These are phyloP conservation scores for Uropetala carovei DNA, from an alignment of 2,888 invertebrate genomes.

Conservation along the genomic window DNA sequence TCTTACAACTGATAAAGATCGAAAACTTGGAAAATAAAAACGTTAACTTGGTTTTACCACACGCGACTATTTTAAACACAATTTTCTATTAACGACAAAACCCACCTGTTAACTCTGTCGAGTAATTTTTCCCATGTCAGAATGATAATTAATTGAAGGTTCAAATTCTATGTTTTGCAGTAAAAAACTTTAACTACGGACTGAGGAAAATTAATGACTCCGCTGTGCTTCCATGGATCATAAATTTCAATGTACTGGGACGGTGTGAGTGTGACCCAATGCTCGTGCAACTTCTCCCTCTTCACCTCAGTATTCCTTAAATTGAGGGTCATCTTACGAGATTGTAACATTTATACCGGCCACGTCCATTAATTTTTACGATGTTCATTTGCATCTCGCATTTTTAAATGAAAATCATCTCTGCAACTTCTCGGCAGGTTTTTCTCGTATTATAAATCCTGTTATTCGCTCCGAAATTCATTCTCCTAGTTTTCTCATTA, in stretches of 20 bases:
- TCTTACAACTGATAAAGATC: no score
- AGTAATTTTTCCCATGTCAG: background rate
- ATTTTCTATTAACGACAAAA: background rate
- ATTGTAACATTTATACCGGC: background rate
- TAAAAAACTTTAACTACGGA: background rate
- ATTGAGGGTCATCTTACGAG: background rate
- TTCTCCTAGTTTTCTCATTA: background rate
- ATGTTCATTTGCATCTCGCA: background rate
- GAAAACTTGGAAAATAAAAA: background rate
- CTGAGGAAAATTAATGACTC: background rate
- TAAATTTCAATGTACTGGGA: slow-evolving; percentile 1
- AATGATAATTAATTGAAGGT: background rate
- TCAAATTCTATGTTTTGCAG: background rate
- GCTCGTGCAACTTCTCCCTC: background rate
- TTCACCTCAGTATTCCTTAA: background rate
- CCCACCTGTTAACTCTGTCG: background rate
- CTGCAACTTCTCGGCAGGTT: background rate
- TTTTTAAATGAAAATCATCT: background rate
- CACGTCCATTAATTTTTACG: slow-evolving; percentile 13
- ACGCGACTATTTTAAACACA: background rate
- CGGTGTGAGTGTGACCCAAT: background rate
- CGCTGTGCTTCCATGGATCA: background rate
- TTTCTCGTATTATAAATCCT: background rate
- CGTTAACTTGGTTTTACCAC: background rate
- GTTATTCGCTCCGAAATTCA: background rate